Conservation (phyloP, 2,888 invertebrate species). For the Phyllotreta cruciferae region DNA sequence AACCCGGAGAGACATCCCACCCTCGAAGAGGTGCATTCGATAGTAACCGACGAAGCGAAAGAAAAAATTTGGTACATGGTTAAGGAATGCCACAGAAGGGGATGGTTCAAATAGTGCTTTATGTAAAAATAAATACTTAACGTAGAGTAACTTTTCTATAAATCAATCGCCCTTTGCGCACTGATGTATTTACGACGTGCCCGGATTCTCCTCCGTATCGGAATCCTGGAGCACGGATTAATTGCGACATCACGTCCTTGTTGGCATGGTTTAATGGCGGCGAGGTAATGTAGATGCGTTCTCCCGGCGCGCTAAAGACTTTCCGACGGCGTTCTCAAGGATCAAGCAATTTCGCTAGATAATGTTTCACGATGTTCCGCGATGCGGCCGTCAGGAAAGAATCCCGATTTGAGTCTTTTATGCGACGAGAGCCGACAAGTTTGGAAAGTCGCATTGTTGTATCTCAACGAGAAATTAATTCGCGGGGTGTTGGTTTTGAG, state of each 20-base stretch:
- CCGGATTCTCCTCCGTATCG: slow-evolving; percentile 10
- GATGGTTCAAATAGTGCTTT: slow-evolving; percentile 39
- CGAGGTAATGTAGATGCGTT: slow-evolving; percentile 28
- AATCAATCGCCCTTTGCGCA: no score
- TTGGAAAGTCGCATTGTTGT: no score
- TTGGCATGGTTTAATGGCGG: slow-evolving; percentile 29
- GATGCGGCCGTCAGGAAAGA: background rate
- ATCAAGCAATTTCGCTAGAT: background rate
- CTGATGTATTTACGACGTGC: background rate
- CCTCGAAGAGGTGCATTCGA: slow-evolving; percentile 40
- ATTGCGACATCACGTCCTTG: slow-evolving; percentile 38
- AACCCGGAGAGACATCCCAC: slow-evolving; percentile 53
- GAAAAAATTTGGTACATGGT: slow-evolving; percentile 42
- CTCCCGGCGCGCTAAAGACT: background rate
- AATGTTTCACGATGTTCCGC: background rate
- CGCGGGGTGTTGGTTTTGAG: no score
- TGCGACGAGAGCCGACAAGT: background rate
- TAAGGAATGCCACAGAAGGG: slow-evolving; percentile 41
- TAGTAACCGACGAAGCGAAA: slow-evolving; percentile 37
- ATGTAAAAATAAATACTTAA: no score
- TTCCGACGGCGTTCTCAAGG: slow-evolving; percentile 9
- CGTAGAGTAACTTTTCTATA: no score
- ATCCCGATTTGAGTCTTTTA: slow-evolving; percentile 3
- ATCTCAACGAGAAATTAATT: no score
- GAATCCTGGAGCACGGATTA: slow-evolving; percentile 32